Base-by-base conservation (phyloP, 2,797 vertebrate species). In the Emys orbicularis region DNA sequence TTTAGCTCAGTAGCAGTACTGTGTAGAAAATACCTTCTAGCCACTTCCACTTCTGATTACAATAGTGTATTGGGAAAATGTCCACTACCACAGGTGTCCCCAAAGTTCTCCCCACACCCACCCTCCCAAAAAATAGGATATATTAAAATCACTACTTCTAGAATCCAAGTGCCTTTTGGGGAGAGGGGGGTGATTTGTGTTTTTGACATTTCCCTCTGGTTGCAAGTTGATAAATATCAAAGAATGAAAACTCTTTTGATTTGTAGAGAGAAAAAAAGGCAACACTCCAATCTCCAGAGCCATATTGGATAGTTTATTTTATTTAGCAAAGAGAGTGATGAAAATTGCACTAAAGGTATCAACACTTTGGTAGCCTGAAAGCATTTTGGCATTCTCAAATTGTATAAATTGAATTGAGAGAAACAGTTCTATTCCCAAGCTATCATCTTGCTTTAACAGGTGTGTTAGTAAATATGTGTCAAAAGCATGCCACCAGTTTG, bases 241-340 rank as follows among this genome's bases (percentile, higher is more conserved):
- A 97, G 94, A 95, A 95, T 89, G 88, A 92, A 94, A 97, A 88
- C 80, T 53, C 50, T 92, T 95, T 92, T 96, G 93, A 96, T 97
- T 96, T 18, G 47, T 91, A 95, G 89, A 95, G 92, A 92, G 95
- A 57, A 86, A 94, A 94, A 94, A 90, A 96, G 91, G 91, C 61
- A 80, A 54, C 87, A 57, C 83, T 96, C 87, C 96, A 93, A 80
- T 96, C 96, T 97, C 94, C 89, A 90, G 96, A 97, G 96, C 94
- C 86, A 80, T 94, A 89, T 94, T 97, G 96, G 86, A 91, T 94
- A 97, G 96, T 95, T 97, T 97, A 97, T 97, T 97, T 97, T 97
- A 94, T 97, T 97, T 97, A 97, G 95, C 56, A 91, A 97, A 96
- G 92, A 86, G 84, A 91, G 61, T 80, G 89, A 97, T 90, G 94